These are phyloP conservation scores for Synanthedon vespiformis DNA, from an alignment of 2,888 invertebrate genomes.

Conservation along the genomic window DNA sequence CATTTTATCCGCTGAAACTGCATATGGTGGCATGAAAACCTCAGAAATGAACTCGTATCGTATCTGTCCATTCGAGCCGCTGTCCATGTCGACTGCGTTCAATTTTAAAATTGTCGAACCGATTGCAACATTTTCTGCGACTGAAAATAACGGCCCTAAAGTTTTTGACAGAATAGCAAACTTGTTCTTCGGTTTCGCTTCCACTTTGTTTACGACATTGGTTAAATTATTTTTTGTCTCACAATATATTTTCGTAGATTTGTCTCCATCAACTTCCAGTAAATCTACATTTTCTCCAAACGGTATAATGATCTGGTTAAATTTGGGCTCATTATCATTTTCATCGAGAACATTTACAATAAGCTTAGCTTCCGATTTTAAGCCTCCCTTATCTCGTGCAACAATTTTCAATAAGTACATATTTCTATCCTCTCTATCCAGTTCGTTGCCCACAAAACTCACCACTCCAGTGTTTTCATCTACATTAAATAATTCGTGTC, in stretches of 20 bases:
- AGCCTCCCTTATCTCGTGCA: slow-evolving; percentile 81
- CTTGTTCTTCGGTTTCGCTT: slow-evolving; percentile 48
- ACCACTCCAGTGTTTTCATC: slow-evolving; percentile 75
- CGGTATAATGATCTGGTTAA: slow-evolving; percentile 77
- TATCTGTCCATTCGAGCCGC: slow-evolving; percentile 76
- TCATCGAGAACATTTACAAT: slow-evolving; percentile 80
- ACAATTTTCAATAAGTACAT: slow-evolving; percentile 77
- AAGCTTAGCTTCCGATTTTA: slow-evolving; percentile 79
- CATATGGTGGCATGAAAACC: slow-evolving; percentile 71
- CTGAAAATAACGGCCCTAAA: slow-evolving; percentile 72
- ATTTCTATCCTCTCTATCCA: slow-evolving; percentile 81
- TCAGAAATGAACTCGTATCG: slow-evolving; percentile 79
- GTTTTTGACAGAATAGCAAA: slow-evolving; percentile 37
- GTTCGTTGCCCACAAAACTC: slow-evolving; percentile 64
- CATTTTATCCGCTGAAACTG: slow-evolving; percentile 43
- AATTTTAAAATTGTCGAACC: slow-evolving; percentile 78
- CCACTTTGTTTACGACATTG: slow-evolving; percentile 32
- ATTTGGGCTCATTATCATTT: slow-evolving; percentile 84
- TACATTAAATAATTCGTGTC: slow-evolving; percentile 78
- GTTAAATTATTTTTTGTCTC: slow-evolving; percentile 42
- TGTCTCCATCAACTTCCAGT: slow-evolving; percentile 71
- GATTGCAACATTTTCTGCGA: slow-evolving; percentile 79
- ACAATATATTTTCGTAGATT: slow-evolving; percentile 52
- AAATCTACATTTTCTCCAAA: slow-evolving; percentile 76
- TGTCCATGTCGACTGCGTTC: slow-evolving; percentile 79